Conservation (phyloP, 2,113 vertebrate genomes). For the Rissa tridactyla region DNA sequence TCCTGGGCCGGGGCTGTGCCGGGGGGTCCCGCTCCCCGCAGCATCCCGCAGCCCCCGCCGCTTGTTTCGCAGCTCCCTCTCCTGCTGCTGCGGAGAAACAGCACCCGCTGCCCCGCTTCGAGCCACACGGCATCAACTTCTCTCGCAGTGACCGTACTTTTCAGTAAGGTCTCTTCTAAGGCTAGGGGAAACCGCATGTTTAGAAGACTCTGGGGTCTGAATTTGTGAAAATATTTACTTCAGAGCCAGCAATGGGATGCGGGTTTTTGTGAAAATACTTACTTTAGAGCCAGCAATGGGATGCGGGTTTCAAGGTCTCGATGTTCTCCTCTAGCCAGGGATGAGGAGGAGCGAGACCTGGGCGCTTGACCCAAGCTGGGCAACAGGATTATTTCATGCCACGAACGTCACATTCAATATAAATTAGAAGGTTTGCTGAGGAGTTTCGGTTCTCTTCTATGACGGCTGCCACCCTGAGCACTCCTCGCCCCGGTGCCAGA, state of each 20-base stretch:
- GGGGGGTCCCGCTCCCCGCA: neutral
- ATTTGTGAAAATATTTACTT: neutral
- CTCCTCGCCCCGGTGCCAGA: too few relatives aligned
- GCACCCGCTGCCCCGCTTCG: neutral
- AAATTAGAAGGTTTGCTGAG: neutral
- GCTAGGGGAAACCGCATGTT: neutral
- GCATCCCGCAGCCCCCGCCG: neutral
- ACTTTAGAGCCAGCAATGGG: neutral
- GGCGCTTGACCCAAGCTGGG: neutral
- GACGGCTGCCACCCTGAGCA: neutral
- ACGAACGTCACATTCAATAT: neutral
- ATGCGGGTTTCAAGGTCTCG: neutral
- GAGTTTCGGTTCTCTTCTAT: neutral
- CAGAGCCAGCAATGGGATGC: too few relatives aligned
- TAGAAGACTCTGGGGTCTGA: neutral
- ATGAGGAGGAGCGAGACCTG: neutral
- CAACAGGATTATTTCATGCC: neutral
- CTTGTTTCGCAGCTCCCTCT: slow-evolving; percentile 51
- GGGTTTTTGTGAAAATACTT: neutral
- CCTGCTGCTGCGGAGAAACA: neutral
- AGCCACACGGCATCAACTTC: neutral
- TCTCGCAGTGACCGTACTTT: neutral
- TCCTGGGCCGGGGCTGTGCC: neutral
- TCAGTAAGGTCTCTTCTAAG: neutral
- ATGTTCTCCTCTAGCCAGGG: neutral